Percentiles rank a stretch among this genome's conserved stretches.
These are phyloP conservation scores for Anthophora plumipes DNA, from an alignment of 2,888 invertebrate species.

Conservation along the genomic window DNA sequence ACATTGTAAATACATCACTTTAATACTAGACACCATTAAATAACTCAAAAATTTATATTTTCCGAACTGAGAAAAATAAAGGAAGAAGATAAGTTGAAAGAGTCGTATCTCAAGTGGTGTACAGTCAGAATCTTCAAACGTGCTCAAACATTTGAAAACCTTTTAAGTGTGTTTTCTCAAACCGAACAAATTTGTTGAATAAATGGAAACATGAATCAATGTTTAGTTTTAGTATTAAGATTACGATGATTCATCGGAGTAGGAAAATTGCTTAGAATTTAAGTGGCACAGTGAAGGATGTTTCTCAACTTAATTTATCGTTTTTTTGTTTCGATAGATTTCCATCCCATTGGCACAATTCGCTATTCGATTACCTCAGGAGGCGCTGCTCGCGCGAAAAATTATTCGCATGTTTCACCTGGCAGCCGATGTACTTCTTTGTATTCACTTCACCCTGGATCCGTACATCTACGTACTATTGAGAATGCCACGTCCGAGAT, in stretches of 20 bases:
- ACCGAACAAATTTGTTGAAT: no score
- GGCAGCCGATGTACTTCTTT: conserved; percentile 90
- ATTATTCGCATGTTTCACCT: conserved; percentile 85
- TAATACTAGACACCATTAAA: no score
- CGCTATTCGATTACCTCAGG: conserved; percentile 69
- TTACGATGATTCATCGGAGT: neutral
- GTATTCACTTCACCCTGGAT: conserved; percentile 93
- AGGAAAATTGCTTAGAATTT: neutral
- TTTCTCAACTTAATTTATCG: neutral
- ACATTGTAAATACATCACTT: no score
- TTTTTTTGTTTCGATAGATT: conserved; percentile 85
- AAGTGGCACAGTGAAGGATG: neutral
- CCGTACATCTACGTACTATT: conserved; percentile 93
- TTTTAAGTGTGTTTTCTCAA: no score
- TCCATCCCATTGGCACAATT: conserved; percentile 88
- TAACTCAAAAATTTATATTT: no score
- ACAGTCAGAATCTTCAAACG: no score
- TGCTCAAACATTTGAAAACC: no score
- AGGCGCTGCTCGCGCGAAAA: conserved; percentile 66
- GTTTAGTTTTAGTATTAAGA: no score
- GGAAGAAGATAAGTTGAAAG: no score
- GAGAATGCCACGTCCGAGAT: conserved; percentile 84
- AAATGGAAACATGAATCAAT: no score
- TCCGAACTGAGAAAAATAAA: no score
- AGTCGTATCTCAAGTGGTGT: no score